Base-by-base conservation (phyloP, 2,113 vertebrate genomes). In the Stercorarius parasiticus region DNA sequence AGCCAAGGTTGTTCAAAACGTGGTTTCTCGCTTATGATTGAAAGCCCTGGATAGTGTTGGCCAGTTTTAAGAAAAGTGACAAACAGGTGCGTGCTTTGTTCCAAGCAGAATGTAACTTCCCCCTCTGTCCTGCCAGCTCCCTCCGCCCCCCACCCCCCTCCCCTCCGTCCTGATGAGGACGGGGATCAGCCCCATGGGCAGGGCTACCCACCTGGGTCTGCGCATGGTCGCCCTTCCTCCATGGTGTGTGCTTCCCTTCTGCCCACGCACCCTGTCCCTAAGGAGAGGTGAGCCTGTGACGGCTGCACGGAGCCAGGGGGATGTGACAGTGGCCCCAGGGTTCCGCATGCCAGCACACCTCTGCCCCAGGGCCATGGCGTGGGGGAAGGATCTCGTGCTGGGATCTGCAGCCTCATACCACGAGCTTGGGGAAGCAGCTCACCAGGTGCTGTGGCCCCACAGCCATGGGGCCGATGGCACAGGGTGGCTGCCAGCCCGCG, bases 361-460 rank as follows among this genome's bases (percentile, higher is more conserved):
- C 76, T 36, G n/a, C 9, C 18, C 19, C n/a, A 34, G 29, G 34
- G 21, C 36, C 55, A 15, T 3, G 5, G n/a, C 0, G 0, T 0
- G 1, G 27, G 58, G 61, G 23, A n/a, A 59, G 20, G 58, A 7
- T 66, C 70, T 27, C 1, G 0, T 1, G 1, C 30, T 2, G 1
- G 26, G 26, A 25, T 25, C 45, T 1, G 5, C 42, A 50, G 58
- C 19, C 72, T 83, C 3, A 0, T 23, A 34, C 34, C 40, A 40
- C 0, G 1, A 70, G 26, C 32, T 1, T 34, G n/a, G 14, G 47
- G 40, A 43, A 38, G 25, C 20, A 40, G 42, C 19, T 76, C 0
- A 0, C 16, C 47, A 32, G 38, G 67, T 29, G 2, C 32, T 0
- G 0, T 36, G 25, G 47, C 47, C 47, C 26, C 58, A 62, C 47